These are phyloP conservation scores for Ciconia maguari DNA, from an alignment of 2,113 vertebrate species.

Conservation along the genomic window DNA sequence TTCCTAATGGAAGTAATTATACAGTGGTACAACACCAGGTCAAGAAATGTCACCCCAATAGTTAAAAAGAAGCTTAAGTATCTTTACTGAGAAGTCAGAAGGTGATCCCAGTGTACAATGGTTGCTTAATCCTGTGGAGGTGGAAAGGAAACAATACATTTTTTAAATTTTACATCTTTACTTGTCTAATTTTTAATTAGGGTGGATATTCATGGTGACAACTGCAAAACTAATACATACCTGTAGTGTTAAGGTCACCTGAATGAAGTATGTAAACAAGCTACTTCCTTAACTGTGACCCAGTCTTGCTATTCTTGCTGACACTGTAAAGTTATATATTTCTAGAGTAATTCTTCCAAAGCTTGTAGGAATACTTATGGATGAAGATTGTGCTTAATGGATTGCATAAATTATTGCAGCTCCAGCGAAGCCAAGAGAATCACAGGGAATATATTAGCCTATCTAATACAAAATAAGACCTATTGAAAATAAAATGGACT, in stretches of 20 bases:
- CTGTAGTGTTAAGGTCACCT: background rate
- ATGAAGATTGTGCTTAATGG: background rate
- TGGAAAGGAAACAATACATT: background rate
- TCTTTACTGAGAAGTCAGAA: background rate
- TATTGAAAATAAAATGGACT: background rate
- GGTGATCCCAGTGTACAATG: background rate
- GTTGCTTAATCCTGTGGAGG: background rate
- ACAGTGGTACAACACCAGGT: background rate
- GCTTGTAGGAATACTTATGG: background rate
- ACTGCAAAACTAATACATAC: background rate
- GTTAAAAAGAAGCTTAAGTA: background rate
- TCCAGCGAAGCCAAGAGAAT: background rate
- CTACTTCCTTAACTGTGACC: background rate
- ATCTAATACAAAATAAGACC: background rate
- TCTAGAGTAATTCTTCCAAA: background rate
- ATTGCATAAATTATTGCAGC: background rate
- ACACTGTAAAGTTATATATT: background rate
- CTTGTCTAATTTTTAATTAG: background rate
- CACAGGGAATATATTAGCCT: background rate
- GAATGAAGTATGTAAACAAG: background rate
- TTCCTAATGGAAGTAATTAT: slow-evolving; percentile 4
- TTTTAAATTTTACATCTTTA: background rate
- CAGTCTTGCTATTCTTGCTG: background rate
- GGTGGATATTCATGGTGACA: background rate
- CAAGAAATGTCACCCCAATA: background rate